Conservation (phyloP, 2,797 vertebrate species). For the Muscicapa comitata region DNA sequence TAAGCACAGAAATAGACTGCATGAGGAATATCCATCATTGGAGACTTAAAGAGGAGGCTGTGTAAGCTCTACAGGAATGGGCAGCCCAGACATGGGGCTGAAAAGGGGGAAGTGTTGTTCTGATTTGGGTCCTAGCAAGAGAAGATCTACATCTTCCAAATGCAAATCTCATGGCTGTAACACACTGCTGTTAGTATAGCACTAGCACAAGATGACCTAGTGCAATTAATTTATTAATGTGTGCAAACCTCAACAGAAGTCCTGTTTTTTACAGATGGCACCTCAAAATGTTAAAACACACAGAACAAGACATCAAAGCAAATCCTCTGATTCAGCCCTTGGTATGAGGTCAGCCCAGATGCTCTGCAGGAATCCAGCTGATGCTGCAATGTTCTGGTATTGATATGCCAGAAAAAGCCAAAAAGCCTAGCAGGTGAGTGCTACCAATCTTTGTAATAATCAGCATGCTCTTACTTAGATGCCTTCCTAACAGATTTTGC, state of each 20-base stretch:
- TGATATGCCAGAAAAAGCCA: not conserved
- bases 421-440: not conserved
- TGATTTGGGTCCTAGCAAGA: not conserved
- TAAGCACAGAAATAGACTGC: constrained; percentile 5
- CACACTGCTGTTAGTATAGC: not conserved
- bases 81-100: not conserved
- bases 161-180: not conserved
- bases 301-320: not conserved
- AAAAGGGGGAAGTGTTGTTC: not conserved
- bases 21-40: not conserved
- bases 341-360: not conserved
- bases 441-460: not conserved
- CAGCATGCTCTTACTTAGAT: not conserved
- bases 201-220: not conserved
- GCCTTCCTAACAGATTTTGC: not conserved
- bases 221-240: not conserved
- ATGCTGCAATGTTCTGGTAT: not conserved
- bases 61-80: not conserved
- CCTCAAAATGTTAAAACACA: not conserved
- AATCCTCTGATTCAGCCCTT: not conserved
- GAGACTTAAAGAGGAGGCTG: not conserved
- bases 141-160: not conserved
- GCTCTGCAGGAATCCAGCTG: not conserved
- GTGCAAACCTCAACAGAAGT: not conserved
- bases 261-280: not conserved